Conservation (phyloP, 2,113 vertebrate genomes). For the Anser brachyrhynchus region DNA sequence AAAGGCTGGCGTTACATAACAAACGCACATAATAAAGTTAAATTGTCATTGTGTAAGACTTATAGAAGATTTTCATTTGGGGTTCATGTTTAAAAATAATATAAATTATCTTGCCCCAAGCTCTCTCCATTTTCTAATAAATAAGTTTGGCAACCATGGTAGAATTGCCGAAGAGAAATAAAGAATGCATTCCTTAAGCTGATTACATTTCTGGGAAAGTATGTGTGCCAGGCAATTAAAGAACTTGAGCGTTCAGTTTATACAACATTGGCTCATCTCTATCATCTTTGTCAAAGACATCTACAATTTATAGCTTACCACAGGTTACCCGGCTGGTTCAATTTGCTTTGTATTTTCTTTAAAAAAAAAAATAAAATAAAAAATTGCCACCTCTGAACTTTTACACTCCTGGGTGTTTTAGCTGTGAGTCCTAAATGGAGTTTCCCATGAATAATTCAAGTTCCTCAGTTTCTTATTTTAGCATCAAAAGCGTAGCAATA, state of each 20-base stretch:
- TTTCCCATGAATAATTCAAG: conserved; percentile 71
- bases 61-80: neutral
- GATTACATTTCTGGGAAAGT: conserved; percentile 64
- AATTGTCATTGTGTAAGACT: conserved; percentile 9
- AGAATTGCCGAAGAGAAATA: conserved; percentile 28
- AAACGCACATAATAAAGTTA: neutral
- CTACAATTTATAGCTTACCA: conserved; percentile 46
- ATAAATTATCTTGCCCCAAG: conserved; percentile 5
- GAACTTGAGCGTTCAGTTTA: conserved; percentile 56
- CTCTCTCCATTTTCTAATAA: conserved; percentile 48
- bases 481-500: conserved; percentile 53
- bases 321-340: conserved; percentile 18
- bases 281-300: conserved; percentile 44
- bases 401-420: conserved; percentile 62
- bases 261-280: conserved; percentile 62
- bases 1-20: conserved; percentile 30
- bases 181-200: conserved; percentile 48
- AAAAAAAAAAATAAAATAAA: neutral
- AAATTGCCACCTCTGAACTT: conserved; percentile 65
- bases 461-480: conserved; percentile 72
- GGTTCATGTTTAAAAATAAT: conserved; percentile 30
- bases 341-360: conserved; percentile 26
- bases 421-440: conserved; percentile 66
- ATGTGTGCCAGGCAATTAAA: conserved; percentile 62
- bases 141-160: conserved; percentile 17